A percentile compares a stretch with the other conserved stretches of the same genome.
These are phyloP conservation scores for Drosophila infuscata DNA, from an alignment of 2,888 invertebrate species.

Conservation along the genomic window DNA sequence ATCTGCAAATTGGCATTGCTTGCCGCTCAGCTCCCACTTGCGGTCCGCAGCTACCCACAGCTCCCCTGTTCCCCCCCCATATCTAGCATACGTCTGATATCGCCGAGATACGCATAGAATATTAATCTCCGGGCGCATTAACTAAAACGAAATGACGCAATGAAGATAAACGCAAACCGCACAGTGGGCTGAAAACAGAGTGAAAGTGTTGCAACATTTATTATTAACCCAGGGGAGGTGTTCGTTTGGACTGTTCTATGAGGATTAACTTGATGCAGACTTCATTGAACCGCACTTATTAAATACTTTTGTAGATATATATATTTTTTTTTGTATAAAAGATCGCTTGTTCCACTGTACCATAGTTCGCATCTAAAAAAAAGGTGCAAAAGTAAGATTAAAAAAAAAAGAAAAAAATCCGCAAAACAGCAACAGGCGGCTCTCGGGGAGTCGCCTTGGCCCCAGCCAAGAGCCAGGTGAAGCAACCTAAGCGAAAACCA, in stretches of 20 bases:
- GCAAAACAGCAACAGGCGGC: constrained; percentile 55
- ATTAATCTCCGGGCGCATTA: constrained; percentile 78
- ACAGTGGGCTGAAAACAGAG: constrained; percentile 47
- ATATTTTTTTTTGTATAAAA: too few relatives aligned
- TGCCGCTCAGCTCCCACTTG: neutral
- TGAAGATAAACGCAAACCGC: constrained; percentile 54
- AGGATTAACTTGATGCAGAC: neutral
- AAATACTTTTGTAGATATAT: neutral
- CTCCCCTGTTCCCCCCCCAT: neutral
- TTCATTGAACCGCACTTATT: neutral
- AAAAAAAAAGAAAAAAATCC: constrained; percentile 14
- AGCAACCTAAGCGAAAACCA: constrained; percentile 76
- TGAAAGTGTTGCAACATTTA: neutral
- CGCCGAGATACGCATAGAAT: constrained; percentile 77
- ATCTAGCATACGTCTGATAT: constrained; percentile 36
- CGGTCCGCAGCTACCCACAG: neutral
- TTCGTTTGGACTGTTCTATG: neutral
- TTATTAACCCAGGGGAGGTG: neutral
- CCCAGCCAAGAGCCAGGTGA: constrained; percentile 31
- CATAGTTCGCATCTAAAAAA: constrained; percentile 11
- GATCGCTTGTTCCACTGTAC: constrained; percentile 19
- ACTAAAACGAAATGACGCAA: constrained; percentile 78
- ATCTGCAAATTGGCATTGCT: constrained; percentile 71
- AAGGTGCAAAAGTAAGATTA: constrained; percentile 27
- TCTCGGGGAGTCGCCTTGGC: constrained; percentile 20